Percentiles rank a stretch among this genome's conserved stretches.
Conservation (phyloP, 2,797 vertebrate genomes). For the Gambusia yucatana region DNA sequence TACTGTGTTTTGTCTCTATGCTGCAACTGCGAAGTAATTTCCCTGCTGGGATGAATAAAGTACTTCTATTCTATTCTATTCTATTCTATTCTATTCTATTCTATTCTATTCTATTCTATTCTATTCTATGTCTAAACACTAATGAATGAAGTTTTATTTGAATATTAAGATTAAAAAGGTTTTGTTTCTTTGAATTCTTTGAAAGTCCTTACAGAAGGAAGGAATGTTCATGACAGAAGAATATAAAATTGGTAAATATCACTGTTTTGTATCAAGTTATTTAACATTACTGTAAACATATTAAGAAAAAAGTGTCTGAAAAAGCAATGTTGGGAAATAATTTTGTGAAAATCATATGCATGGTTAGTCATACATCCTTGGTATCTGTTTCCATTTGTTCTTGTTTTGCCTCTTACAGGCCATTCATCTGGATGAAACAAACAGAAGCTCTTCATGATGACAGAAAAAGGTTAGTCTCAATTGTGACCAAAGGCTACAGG, state of each 20-base stretch:
- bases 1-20: too few relatives aligned
- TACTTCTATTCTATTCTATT: too few relatives aligned
- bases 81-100: too few relatives aligned
- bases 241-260: not conserved
- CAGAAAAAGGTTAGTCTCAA: slow-evolving; percentile 54
- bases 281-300: not conserved
- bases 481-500: not conserved
- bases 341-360: slow-evolving; percentile 31
- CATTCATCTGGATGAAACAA: slow-evolving; percentile 19
- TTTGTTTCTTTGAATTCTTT: not conserved
- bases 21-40: too few relatives aligned
- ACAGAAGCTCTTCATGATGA: slow-evolving; percentile 12
- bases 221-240: not conserved
- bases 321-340: slow-evolving; percentile 36
- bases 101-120: too few relatives aligned
- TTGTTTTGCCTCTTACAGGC: slow-evolving; percentile 61
- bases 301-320: not conserved
- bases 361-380: slow-evolving; percentile 58
- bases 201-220: not conserved
- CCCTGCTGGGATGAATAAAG: too few relatives aligned
- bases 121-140: not conserved
- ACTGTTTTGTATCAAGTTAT: not conserved
- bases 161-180: not conserved
- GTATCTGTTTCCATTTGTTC: slow-evolving; percentile 74
- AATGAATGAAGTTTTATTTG: not conserved